These are phyloP conservation scores for Drymonia ruficornis DNA, from an alignment of 2,888 invertebrate species.

Conservation along the genomic window DNA sequence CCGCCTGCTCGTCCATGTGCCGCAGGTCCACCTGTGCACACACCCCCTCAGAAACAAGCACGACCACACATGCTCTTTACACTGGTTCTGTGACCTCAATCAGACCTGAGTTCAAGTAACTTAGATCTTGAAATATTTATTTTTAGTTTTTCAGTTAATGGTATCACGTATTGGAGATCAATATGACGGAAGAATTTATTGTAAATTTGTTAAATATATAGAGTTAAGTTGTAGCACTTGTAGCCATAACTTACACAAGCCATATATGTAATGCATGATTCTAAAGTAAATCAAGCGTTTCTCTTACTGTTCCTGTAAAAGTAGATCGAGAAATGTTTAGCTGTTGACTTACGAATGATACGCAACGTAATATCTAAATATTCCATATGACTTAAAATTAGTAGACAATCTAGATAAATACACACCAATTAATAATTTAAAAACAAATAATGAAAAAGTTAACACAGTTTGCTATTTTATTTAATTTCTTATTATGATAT, in stretches of 20 bases:
- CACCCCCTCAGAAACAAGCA: constrained; percentile 39
- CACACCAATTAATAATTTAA: constrained; percentile 39
- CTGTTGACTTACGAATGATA: constrained; percentile 5
- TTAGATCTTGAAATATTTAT: too few relatives aligned
- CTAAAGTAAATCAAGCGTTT: not conserved
- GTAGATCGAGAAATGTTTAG: constrained; percentile 1
- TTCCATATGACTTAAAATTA: constrained; percentile 28
- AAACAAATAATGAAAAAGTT: constrained; percentile 37
- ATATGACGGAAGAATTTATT: too few relatives aligned
- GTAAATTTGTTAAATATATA: too few relatives aligned
- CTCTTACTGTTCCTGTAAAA: constrained; percentile 4
- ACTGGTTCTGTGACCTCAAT: not conserved
- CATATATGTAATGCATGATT: not conserved
- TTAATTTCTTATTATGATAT: constrained; percentile 33
- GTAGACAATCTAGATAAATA: constrained; percentile 35
- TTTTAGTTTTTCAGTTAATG: too few relatives aligned
- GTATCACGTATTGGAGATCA: too few relatives aligned
- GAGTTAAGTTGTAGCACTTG: too few relatives aligned
- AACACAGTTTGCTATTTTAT: constrained; percentile 34
- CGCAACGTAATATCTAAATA: not conserved
- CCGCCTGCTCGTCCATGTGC: constrained; percentile 95
- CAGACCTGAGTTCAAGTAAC: not conserved
- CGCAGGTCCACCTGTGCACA: constrained; percentile 93
- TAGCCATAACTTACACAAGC: not conserved
- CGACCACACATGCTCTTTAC: not conserved